A percentile compares a stretch with the other conserved stretches of the same genome.
These are phyloP conservation scores for Erpetoichthys calabaricus DNA, from an alignment of 2,797 vertebrate species.

Conservation along the genomic window DNA sequence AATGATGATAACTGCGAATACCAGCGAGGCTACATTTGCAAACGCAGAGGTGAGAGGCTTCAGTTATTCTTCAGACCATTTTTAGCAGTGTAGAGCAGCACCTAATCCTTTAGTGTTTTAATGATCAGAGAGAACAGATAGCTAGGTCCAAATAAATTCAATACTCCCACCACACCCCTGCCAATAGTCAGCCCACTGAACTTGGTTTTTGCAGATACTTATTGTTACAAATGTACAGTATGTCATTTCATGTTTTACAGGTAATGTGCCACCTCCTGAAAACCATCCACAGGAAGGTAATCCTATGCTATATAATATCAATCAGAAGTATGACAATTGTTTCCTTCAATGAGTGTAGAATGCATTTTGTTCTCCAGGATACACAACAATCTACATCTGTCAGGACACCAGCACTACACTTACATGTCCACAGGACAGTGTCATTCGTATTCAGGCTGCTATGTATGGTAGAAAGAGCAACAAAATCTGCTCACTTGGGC, in stretches of 20 bases:
- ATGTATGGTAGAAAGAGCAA: slow-evolving; percentile 43
- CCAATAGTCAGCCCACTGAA: too few relatives aligned
- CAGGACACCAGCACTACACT: slow-evolving; percentile 35
- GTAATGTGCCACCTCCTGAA: slow-evolving; percentile 37
- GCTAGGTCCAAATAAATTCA: too few relatives aligned
- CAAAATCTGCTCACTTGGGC: slow-evolving; percentile 39
- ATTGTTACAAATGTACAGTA: neutral
- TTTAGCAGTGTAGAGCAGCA: neutral
- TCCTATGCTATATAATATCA: neutral
- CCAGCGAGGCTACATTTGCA: slow-evolving; percentile 55
- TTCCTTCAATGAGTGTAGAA: neutral
- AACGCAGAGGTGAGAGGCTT: slow-evolving; percentile 36
- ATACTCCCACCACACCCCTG: too few relatives aligned
- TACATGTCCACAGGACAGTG: slow-evolving; percentile 45
- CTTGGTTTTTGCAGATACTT: too few relatives aligned
- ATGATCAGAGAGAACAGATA: too few relatives aligned
- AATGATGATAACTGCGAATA: slow-evolving; percentile 52
- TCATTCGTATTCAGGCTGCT: slow-evolving; percentile 56
- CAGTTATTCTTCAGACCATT: neutral
- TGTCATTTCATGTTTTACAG: slow-evolving; percentile 24
- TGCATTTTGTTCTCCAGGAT: slow-evolving; percentile 30
- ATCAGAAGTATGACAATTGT: neutral
- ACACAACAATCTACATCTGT: slow-evolving; percentile 41
- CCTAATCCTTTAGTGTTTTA: too few relatives aligned
- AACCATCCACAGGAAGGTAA: slow-evolving; percentile 58